Base-by-base conservation (phyloP, 1,140 invertebrate species). In the Drosophila paulistorum region DNA sequence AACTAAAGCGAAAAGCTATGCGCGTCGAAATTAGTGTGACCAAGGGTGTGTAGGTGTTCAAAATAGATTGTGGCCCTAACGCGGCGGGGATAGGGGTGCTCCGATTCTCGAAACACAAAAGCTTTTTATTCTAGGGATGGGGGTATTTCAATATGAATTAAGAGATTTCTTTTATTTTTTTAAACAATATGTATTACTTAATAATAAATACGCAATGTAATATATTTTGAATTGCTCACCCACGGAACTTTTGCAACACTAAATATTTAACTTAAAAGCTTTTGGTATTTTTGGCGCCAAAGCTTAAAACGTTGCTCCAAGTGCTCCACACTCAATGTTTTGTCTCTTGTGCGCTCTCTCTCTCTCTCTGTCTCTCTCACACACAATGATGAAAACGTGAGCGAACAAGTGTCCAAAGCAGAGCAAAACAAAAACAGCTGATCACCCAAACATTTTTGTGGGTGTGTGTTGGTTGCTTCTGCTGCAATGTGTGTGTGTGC, bases 391-490 rank as follows among this genome's bases (percentile, higher is more conserved):
- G 66, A 61, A 42, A 70, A 79, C 71, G 74, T 76, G 71, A 57
- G 23, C 79, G 82, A 85, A 85, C 75, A 87, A 89, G 84, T 80
- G 84, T 71, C 54, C 63, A 89, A 80, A 63, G 70, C 72, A 80
- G 77, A 87, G 70, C 79, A 89, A 89, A 89, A 89, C 84, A 89
- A 83, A 80, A 89, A 74, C 83, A 87, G 68, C 81, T 86, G 83
- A 74, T 89, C 45, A 51, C 33, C 70, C 26, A 58, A 71, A 61
- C 42, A 58, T 37, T 42, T 54, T 67, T 33, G 37, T 65, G 14
- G 41, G 14, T 11, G 20, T 7, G 3, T 10, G 33, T 39, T 13
- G 5, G 10, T 10, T 14, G 20, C 3, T 14, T 41, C 2, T 14
- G 39, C 10, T 30, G 11, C n/a, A n/a, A 10, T 39, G 23, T 59